Evolutionary conservation across 2,888 invertebrate genomes (phyloP).

Genomic region (Bellardia pandia): DNA sequence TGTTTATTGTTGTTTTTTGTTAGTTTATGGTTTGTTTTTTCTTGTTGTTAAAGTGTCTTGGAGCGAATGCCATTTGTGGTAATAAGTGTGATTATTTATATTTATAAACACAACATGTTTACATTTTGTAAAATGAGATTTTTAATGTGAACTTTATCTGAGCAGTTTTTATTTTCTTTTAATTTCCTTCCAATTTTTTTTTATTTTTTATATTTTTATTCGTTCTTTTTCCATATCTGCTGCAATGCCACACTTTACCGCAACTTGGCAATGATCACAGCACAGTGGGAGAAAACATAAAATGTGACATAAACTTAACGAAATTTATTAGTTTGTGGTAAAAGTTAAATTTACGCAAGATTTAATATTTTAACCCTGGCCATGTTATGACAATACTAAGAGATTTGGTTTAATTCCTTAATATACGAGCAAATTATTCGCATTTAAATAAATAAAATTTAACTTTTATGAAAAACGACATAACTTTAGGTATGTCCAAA

Average conservation of each 20-base stretch:
- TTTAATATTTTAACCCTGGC: no score
- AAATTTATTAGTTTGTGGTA: neutral
- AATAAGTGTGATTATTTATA: constrained; percentile 83
- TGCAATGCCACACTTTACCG: constrained; percentile 64
- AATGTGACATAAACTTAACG: neutral
- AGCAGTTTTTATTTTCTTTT: constrained; percentile 68
- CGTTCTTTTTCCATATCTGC: constrained; percentile 70
- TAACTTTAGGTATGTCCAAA: no score
- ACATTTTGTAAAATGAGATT: constrained; percentile 84
- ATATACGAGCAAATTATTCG: no score
- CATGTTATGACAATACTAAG: no score
- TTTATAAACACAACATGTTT: constrained; percentile 83
- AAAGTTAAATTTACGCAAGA: neutral
- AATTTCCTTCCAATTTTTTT: constrained; percentile 55
- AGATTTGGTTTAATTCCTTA: no score
- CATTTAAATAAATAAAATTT: no score
- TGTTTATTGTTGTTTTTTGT: constrained; percentile 10
- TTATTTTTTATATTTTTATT: neutral
- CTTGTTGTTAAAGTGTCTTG: constrained; percentile 55
- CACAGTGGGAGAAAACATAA: constrained; percentile 33
- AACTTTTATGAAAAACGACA: no score
- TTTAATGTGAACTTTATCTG: constrained; percentile 83
- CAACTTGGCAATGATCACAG: constrained; percentile 75
- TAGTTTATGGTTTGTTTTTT: constrained; percentile 10
- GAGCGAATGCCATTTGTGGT: constrained; percentile 72